Evolutionary conservation across 2,113 vertebrate species (phyloP), one percentile per base, ranked within the genome.

Genomic region (Cryptotis parvus): DNA sequence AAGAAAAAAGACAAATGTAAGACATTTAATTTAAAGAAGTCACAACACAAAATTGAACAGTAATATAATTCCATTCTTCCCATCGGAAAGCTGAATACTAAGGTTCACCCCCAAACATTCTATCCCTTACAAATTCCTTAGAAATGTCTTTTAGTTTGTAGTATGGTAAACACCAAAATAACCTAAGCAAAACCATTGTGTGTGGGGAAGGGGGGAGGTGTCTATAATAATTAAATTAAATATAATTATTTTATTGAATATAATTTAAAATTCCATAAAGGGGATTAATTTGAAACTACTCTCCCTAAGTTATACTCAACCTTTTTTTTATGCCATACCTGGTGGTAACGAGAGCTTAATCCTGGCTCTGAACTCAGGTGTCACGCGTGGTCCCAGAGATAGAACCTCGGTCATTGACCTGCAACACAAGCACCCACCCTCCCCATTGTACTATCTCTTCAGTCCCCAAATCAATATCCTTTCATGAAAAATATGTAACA

Each of bases 1-100:
- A 24, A 94, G 87, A 89, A 87, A 89, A 8, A 11, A 15, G 79
- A 41, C 10, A 31, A 58, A 78, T 84, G 87, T 3, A 73, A 68
- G 89, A 92, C 63, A 95, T 45, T 80, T 84, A 65, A 91, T 63
- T 70, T 93, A 94, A 16, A 79, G 73, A 61, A 84, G 12, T 27
- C n/a, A 66, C 10, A 5, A 68, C 31, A 63, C 58, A 63, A n/a
- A n/a, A n/a, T n/a, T n/a, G 20, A 61, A 68, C n/a, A 69, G 41
- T 66, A 84, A 89, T 70, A 65, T 11, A 87, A 26, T 74, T 55
- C 2, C 4, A 52, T 10, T 91, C n/a, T 73, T 79, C 29, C 20
- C 27, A 84, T 8, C 12, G 73, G 22, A 74, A 37, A 74, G 27
- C 43, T 6, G 22, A 9, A 65, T 29, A 65, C 4, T 65, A 33